Conservation (phyloP, 2,797 vertebrate genomes). For the Trachops cirrhosus region DNA sequence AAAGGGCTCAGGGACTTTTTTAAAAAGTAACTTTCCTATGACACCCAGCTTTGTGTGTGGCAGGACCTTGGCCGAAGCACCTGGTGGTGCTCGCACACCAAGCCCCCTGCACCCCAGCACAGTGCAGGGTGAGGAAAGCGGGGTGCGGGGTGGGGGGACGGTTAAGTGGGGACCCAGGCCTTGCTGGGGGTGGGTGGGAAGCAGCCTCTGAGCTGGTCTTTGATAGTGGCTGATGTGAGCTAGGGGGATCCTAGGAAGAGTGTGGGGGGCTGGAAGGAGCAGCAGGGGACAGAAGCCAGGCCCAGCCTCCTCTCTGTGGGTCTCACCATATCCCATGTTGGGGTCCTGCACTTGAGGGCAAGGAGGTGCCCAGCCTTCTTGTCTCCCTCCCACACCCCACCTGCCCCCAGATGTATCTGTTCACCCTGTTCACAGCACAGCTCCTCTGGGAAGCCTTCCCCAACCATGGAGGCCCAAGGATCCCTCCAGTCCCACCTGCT, state of each 20-base stretch:
- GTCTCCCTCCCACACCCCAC: not conserved
- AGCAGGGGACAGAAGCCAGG: not conserved
- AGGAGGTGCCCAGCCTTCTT: no score
- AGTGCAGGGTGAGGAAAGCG: fast-evolving
- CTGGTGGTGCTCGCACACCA: not conserved
- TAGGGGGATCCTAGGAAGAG: not conserved
- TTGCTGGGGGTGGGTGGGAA: not conserved
- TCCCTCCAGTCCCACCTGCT: not conserved
- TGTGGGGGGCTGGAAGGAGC: not conserved
- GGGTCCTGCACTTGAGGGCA: not conserved
- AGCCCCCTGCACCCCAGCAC: no score
- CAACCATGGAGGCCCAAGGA: not conserved
- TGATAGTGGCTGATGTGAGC: not conserved
- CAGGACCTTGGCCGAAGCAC: not conserved
- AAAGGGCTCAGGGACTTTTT: not conserved
- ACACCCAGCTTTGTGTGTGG: not conserved
- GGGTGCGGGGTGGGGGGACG: no score
- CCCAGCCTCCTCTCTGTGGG: not conserved
- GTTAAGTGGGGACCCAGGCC: not conserved
- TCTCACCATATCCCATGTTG: not conserved
- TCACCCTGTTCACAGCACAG: not conserved
- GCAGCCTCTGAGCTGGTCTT: not conserved
- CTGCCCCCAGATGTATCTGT: not conserved
- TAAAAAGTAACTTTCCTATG: not conserved
- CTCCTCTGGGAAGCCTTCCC: not conserved